These are phyloP conservation scores for Lordiphosa collinella DNA, from an alignment of 1,140 invertebrate species.

Conservation along the genomic window DNA sequence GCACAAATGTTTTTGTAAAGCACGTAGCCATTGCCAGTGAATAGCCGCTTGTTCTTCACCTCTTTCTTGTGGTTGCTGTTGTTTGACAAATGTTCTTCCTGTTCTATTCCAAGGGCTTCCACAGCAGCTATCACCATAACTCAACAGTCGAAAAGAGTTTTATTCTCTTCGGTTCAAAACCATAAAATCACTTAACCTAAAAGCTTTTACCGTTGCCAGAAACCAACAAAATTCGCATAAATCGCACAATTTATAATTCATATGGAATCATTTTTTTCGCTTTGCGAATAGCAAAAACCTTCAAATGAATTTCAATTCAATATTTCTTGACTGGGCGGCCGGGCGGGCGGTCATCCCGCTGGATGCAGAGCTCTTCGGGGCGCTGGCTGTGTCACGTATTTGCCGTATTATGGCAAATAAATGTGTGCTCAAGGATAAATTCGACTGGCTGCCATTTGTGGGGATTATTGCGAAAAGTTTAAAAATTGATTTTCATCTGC, in stretches of 20 bases:
- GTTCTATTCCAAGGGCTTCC: no score
- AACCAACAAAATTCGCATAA: constrained; percentile 46
- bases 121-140: no score
- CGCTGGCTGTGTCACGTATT: constrained; percentile 45
- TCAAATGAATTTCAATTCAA: constrained; percentile 45
- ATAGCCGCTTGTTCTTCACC: no score
- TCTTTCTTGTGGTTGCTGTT: no score
- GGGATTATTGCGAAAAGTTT: constrained; percentile 61
- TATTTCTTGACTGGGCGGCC: constrained; percentile 24
- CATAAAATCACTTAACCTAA: constrained; percentile 74
- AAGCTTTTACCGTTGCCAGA: constrained; percentile 32
- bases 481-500: constrained; percentile 75
- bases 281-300: constrained; percentile 16
- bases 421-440: constrained; percentile 51
- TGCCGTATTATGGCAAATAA: constrained; percentile 72
- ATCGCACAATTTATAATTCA: constrained; percentile 74
- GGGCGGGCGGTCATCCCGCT: neutral
- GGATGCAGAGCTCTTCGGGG: neutral
- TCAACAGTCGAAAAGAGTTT: no score
- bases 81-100: no score
- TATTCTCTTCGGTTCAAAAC: constrained; percentile 8
- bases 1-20: no score
- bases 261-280: constrained; percentile 56
- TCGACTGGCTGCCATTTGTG: constrained; percentile 29
- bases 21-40: no score